Percentiles rank a stretch among this genome's conserved stretches.
Evolutionary conservation across 1,140 invertebrate genomes (phyloP).

Genomic region (Drosophila kepulauana): DNA sequence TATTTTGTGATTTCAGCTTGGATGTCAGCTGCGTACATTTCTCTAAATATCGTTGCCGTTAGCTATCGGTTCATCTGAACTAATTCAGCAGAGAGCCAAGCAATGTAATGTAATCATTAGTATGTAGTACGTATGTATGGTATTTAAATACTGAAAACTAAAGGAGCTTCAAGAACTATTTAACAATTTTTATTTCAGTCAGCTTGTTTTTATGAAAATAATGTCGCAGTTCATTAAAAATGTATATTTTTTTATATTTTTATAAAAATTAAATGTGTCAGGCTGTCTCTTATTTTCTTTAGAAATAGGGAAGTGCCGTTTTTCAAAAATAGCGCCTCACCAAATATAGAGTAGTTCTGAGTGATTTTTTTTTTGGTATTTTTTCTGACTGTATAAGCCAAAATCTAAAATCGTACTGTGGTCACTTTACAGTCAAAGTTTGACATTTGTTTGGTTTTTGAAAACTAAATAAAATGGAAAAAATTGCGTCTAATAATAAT

Average conservation of each 20-base stretch:
- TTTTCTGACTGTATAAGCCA: neutral
- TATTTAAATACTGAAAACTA: no score
- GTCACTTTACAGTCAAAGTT: neutral
- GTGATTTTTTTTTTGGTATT: neutral
- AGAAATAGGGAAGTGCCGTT: no score
- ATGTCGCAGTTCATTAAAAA: no score
- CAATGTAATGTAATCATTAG: slow-evolving; percentile 6
- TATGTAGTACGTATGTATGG: no score
- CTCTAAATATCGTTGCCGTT: slow-evolving; percentile 17
- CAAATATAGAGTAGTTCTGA: neutral
- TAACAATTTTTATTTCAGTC: no score
- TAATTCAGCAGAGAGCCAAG: slow-evolving; percentile 12
- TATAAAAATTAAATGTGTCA: no score
- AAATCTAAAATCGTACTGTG: neutral
- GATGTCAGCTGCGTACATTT: slow-evolving; percentile 4
- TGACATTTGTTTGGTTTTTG: slow-evolving; percentile 21
- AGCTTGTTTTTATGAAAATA: no score
- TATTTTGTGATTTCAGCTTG: neutral
- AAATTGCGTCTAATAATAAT: slow-evolving; percentile 1
- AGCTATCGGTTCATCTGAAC: slow-evolving; percentile 11
- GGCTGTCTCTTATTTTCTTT: no score
- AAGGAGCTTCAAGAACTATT: no score
- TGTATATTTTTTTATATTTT: no score
- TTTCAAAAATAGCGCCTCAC: neutral
- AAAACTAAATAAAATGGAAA: slow-evolving; percentile 39